These are phyloP conservation scores for Drosophila nannoptera DNA, from an alignment of 1,140 invertebrate species.

Conservation along the genomic window DNA sequence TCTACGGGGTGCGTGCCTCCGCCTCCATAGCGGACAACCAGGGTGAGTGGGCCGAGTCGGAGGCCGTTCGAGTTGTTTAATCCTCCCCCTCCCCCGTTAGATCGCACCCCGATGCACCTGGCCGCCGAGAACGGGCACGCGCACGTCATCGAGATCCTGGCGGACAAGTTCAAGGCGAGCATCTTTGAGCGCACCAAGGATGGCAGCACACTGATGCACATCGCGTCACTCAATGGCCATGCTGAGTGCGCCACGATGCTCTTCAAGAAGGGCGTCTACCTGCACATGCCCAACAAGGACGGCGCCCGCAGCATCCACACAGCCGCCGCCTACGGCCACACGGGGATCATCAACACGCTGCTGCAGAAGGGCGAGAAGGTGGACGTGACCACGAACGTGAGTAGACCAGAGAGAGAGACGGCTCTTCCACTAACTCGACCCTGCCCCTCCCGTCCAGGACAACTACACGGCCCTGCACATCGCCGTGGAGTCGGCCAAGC, in stretches of 20 bases:
- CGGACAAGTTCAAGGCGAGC: slow-evolving; percentile 98
- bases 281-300: slow-evolving; percentile 99
- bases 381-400: slow-evolving; percentile 95
- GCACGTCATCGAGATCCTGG: slow-evolving; percentile 95
- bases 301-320: slow-evolving; percentile 95
- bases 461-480: slow-evolving; percentile 99
- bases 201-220: slow-evolving; percentile 98
- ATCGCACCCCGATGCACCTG: slow-evolving; percentile 97
- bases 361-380: slow-evolving; percentile 97
- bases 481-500: slow-evolving; percentile 97
- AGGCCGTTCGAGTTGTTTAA: background rate
- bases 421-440: background rate
- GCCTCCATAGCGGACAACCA: slow-evolving; percentile 96
- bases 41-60: slow-evolving; percentile 79
- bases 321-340: slow-evolving; percentile 94
- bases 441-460: slow-evolving; percentile 83
- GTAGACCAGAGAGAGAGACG: slow-evolving; percentile 53
- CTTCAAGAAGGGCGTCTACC: slow-evolving; percentile 98
- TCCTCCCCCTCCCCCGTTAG: slow-evolving; percentile 79
- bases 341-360: slow-evolving; percentile 97
- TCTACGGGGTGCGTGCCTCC: slow-evolving; percentile 95
- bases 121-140: slow-evolving; percentile 98
- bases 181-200: slow-evolving; percentile 97
- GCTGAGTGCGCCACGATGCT: slow-evolving; percentile 99
- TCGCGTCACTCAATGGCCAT: slow-evolving; percentile 96